Evolutionary conservation across 2,113 vertebrate species (phyloP).

Genomic region (Tretioscincus oriximinensis): DNA sequence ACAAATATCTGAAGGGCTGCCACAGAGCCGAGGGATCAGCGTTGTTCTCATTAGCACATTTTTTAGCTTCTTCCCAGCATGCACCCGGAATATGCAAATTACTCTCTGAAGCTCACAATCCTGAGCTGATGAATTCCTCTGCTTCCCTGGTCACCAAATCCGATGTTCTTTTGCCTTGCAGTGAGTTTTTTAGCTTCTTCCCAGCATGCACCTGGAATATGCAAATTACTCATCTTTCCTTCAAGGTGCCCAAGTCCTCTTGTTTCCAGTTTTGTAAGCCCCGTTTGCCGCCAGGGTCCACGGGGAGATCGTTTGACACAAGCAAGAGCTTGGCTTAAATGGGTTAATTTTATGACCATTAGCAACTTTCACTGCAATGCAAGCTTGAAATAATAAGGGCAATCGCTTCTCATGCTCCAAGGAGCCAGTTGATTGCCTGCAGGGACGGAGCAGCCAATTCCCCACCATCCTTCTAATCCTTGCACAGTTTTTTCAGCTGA

Average conservation of each 20-base stretch:
- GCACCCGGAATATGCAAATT: too few relatives aligned
- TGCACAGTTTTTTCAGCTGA: background rate
- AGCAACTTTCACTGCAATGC: constrained; percentile 52
- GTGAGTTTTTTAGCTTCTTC: too few relatives aligned
- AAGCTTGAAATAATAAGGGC: constrained; percentile 63
- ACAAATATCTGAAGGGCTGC: too few relatives aligned
- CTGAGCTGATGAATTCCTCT: too few relatives aligned
- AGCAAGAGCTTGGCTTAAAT: constrained; percentile 64
- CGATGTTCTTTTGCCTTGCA: too few relatives aligned
- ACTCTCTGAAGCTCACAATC: too few relatives aligned
- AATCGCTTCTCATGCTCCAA: constrained; percentile 58
- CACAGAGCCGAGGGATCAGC: too few relatives aligned
- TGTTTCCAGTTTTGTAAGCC: constrained; percentile 31
- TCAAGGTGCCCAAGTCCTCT: constrained; percentile 3
- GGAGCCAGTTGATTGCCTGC: constrained; percentile 59
- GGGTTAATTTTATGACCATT: constrained; percentile 68
- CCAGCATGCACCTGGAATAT: too few relatives aligned
- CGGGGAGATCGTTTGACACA: constrained; percentile 60
- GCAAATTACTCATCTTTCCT: background rate
- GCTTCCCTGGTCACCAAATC: too few relatives aligned
- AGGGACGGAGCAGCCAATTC: constrained; percentile 47
- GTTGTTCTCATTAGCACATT: too few relatives aligned
- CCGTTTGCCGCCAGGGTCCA: constrained; percentile 59
- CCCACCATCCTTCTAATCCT: constrained; percentile 13
- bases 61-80: too few relatives aligned